phyloP scores from a whole-genome alignment of 2,888 invertebrate species.

The Helicoverpa assulta region DNA sequence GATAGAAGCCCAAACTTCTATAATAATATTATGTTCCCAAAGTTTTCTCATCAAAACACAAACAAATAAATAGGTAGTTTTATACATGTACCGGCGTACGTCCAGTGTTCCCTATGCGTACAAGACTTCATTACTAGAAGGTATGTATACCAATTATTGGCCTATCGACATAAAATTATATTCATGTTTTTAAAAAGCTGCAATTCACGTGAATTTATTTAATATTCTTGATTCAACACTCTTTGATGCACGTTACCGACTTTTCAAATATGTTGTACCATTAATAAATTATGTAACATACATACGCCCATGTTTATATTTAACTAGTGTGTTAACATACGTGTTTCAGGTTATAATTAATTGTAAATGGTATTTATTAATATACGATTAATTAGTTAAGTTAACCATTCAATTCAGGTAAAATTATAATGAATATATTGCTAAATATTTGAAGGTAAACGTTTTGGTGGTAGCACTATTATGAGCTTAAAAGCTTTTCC shows the following conservation, averaged over 20 bases:
- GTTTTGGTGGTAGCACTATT: not conserved
- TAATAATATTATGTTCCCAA: no score
- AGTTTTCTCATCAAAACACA: not conserved
- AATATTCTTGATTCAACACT: constrained; percentile 9
- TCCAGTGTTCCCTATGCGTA: not conserved
- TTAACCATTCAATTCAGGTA: no score
- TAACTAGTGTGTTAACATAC: constrained; percentile 40
- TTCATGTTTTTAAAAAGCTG: not conserved
- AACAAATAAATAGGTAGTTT: not conserved
- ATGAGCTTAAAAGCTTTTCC: not conserved
- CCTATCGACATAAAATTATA: not conserved
- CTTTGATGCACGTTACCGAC: constrained; percentile 32
- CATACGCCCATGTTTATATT: constrained; percentile 25
- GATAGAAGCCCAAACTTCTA: no score
- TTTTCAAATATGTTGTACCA: constrained; percentile 46
- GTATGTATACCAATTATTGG: no score
- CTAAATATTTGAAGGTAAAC: not conserved
- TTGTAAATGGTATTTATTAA: not conserved
- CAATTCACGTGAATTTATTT: constrained; percentile 8
- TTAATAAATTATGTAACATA: constrained; percentile 63
- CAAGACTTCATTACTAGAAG: not conserved
- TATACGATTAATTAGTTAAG: not conserved
- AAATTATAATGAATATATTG: no score
- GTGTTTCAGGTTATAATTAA: constrained; percentile 16
- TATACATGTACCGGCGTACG: not conserved